phyloP scores from a whole-genome alignment of 2,888 invertebrate species.

The Pseudococcus viburni region DNA sequence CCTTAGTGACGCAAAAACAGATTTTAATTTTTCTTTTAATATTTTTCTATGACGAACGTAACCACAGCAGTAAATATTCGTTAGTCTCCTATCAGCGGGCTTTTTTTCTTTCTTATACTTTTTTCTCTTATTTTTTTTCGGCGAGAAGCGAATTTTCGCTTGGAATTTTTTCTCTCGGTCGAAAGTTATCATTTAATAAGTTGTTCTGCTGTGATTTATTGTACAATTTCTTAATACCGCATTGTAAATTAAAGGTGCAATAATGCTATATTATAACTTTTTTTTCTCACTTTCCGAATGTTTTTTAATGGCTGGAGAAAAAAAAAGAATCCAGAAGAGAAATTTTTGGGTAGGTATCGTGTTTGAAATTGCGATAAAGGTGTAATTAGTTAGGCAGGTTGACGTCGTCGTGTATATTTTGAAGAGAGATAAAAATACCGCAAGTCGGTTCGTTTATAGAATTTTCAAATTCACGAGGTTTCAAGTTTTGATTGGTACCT shows the following conservation, averaged over 20 bases:
- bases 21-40: constrained; percentile 58
- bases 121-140: background rate
- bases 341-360: constrained; percentile 11
- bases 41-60: constrained; percentile 57
- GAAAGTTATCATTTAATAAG: constrained; percentile 57
- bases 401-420: background rate
- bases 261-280: constrained; percentile 48
- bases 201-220: constrained; percentile 51
- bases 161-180: constrained; percentile 13
- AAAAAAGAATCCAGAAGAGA: background rate
- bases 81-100: constrained; percentile 55
- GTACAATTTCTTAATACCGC: constrained; percentile 49
- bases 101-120: constrained; percentile 20
- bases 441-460: background rate
- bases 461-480: constrained; percentile 30
- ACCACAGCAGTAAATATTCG: constrained; percentile 58
- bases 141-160: constrained; percentile 23
- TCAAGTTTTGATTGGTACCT: constrained; percentile 43
- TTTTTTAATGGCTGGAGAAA: constrained; percentile 15
- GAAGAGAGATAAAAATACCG: background rate
- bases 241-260: constrained; percentile 55
- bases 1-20: constrained; percentile 59
- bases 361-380: constrained; percentile 19
- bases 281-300: background rate
- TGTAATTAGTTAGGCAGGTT: constrained; percentile 10